A percentile compares a stretch with the other conserved stretches of the same genome.
Conservation (phyloP, 2,888 invertebrate genomes). For the Philhelius pedissequus region DNA sequence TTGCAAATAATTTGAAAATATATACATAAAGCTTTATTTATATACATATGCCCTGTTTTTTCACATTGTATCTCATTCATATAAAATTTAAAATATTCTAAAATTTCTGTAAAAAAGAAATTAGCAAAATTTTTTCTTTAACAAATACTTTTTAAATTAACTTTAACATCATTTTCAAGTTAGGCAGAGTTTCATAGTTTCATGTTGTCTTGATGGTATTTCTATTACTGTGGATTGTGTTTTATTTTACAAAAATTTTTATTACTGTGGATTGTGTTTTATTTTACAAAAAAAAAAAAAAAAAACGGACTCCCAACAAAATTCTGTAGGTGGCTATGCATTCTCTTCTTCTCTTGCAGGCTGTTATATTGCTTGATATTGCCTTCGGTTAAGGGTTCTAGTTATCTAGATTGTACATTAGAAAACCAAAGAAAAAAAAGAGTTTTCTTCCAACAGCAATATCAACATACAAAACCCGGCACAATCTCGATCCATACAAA, state of each 20-base stretch:
- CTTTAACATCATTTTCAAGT: background rate
- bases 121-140: background rate
- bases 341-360: conserved; percentile 7
- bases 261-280: too few species aligned
- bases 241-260: too few species aligned
- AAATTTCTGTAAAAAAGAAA: background rate
- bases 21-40: too few species aligned
- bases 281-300: too few species aligned
- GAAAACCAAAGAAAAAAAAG: conserved; percentile 24
- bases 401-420: conserved; percentile 60
- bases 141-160: background rate
- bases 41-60: too few species aligned
- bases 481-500: conserved; percentile 17
- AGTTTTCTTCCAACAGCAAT: background rate
- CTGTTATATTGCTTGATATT: conserved; percentile 20
- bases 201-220: background rate
- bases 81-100: background rate
- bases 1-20: too few species aligned
- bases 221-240: background rate
- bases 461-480: conserved; percentile 31
- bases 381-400: conserved; percentile 24
- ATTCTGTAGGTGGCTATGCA: background rate
- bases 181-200: background rate
- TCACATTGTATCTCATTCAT: background rate
- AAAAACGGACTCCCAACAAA: too few species aligned